phyloP scores from a whole-genome alignment of 2,888 invertebrate species.

The Mesorhabditis spiculigera region DNA sequence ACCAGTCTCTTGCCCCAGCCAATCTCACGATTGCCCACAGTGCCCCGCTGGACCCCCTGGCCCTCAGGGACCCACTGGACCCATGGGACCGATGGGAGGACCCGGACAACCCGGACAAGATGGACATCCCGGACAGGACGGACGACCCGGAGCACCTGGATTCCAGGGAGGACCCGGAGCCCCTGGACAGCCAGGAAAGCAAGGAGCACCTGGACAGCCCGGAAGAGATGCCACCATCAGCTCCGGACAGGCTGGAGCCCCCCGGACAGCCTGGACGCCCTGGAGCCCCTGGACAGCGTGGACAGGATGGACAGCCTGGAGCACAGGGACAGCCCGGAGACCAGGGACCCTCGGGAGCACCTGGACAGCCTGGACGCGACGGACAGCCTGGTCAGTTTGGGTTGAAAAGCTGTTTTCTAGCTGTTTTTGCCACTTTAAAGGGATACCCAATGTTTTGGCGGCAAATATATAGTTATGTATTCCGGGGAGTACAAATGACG shows the following conservation, averaged over 20 bases:
- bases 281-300: conserved; percentile 4
- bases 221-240: conserved; percentile 1
- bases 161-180: background rate
- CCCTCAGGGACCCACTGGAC: background rate
- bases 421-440: no score
- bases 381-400: conserved; percentile 11
- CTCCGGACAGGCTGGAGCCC: background rate
- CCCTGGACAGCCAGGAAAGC: background rate
- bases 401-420: background rate
- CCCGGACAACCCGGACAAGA: background rate
- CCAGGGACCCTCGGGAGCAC: background rate
- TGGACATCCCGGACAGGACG: background rate
- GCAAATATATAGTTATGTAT: no score
- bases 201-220: conserved; percentile 11
- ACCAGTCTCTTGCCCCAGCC: background rate
- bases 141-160: background rate
- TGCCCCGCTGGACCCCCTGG: conserved; percentile 1
- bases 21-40: background rate
- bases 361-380: conserved; percentile 7
- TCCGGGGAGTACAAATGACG: no score
- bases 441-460: no score
- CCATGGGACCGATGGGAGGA: background rate
- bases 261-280: conserved; percentile 9
- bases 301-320: background rate
- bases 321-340: background rate